Evolutionary conservation across 2,888 invertebrate species (phyloP).

Genomic region (Ochlodes sylvanus): DNA sequence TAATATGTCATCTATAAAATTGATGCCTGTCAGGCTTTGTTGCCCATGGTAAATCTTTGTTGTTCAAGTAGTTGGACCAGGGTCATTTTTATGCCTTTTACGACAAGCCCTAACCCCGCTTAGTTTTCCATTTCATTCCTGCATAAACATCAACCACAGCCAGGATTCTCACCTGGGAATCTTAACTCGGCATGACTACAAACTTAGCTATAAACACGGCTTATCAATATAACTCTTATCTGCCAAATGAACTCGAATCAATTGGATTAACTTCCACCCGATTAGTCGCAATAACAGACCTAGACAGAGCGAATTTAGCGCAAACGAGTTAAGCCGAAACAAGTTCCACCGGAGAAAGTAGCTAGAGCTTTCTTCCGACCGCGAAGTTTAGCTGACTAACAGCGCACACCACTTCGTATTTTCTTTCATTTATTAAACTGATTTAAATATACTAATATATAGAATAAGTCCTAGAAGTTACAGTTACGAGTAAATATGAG

Average conservation of each 20-base stretch:
- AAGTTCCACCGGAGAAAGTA: slow-evolving; percentile 61
- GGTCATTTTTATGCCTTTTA: no score
- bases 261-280: not conserved
- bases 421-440: not conserved
- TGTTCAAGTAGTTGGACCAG: no score
- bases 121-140: no score
- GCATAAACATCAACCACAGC: not conserved
- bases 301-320: slow-evolving; percentile 18
- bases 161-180: not conserved
- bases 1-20: no score
- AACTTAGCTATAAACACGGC: not conserved
- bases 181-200: not conserved
- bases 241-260: not conserved
- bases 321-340: slow-evolving; percentile 46
- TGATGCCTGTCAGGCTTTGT: no score
- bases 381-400: slow-evolving; percentile 22
- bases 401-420: not conserved
- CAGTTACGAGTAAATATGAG: no score
- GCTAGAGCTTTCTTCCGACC: slow-evolving; percentile 49
- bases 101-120: no score
- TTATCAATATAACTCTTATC: not conserved
- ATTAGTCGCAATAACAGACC: slow-evolving; percentile 7
- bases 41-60: no score
- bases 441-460: not conserved
- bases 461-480: no score